Evolutionary conservation across 2,113 vertebrate species (phyloP).

Genomic region (Solenodon paradoxus): DNA sequence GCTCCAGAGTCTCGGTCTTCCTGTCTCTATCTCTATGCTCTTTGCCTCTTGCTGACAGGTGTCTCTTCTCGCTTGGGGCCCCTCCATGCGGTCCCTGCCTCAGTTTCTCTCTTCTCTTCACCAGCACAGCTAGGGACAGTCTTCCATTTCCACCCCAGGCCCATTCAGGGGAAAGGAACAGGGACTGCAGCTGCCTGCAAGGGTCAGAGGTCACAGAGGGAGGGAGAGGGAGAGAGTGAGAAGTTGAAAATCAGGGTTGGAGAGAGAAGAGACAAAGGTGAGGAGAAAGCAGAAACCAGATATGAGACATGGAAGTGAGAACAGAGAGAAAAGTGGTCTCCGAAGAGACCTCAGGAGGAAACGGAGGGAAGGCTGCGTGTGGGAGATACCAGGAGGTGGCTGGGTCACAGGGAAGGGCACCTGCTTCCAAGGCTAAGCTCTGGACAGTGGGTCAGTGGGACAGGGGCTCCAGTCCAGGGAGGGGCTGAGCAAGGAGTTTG

Average conservation of each 20-base stretch:
- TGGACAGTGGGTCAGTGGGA: background rate
- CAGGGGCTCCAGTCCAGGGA: slow-evolving; percentile 26
- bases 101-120: background rate
- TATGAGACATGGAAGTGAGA: background rate
- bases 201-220: background rate
- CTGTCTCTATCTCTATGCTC: background rate
- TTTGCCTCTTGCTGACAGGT: background rate
- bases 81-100: background rate
- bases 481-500: background rate
- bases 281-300: background rate
- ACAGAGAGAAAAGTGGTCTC: background rate
- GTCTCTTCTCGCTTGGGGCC: background rate
- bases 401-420: background rate
- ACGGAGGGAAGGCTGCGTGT: background rate
- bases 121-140: background rate
- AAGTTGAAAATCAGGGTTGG: background rate
- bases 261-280: background rate
- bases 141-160: background rate
- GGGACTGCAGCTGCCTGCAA: background rate
- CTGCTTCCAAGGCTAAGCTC: background rate
- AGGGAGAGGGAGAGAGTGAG: too few species aligned
- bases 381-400: background rate
- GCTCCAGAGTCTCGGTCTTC: background rate
- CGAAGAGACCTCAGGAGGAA: background rate
- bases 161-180: background rate